Evolutionary conservation across 2,113 vertebrate genomes (phyloP), one percentile per base, ranked within the genome.

Genomic region (Zosterops pallidus): DNA sequence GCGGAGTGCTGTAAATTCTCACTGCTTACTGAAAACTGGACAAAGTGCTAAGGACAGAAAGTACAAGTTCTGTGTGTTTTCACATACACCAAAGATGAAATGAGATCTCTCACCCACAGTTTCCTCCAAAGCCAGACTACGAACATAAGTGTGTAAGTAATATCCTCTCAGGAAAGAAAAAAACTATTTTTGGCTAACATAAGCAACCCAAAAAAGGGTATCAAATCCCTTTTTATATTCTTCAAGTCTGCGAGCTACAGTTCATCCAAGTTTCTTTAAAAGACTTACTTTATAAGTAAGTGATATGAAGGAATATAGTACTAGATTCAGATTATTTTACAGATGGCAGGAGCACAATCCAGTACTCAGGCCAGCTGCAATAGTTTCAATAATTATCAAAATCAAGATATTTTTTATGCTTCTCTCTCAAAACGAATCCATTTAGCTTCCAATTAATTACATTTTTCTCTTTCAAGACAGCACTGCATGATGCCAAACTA

Each of bases 341-440:
- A 63, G 56, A 78, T 17, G 11, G n/a, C 19, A 76, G 31, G 17
- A 86, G 19, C 23, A 94, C 41, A 77, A 41, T n/a, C 21, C 26
- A 76, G 35, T 72, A 74, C 11, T 65, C 55, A 42, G 37, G 37
- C 6, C 4, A 3, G 23, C 20, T 77, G 33, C 50, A 95, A 31
- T 39, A 4, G 15, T 77, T 76, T 46, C 25, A 70, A 3, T 37
- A 33, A 94, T 31, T 26, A 89, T 39, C 37, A 84, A 91, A 89
- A 55, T 3, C 20, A 79, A 79, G 53, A 37, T 5, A 60, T 6
- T 26, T 86, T 42, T 44, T 21, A 74, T 28, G 15, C 11, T 85
- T 75, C 64, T 64, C 26, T 80, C 31, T 42, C 28, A 77, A 88
- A 92, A 77, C 0, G 0, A 86, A 70, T 22, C 11, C 0, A 0